Percentiles rank a stretch among this genome's conserved stretches.
These are phyloP conservation scores for Limosa lapponica DNA, from an alignment of 2,797 vertebrate species.

Conservation along the genomic window DNA sequence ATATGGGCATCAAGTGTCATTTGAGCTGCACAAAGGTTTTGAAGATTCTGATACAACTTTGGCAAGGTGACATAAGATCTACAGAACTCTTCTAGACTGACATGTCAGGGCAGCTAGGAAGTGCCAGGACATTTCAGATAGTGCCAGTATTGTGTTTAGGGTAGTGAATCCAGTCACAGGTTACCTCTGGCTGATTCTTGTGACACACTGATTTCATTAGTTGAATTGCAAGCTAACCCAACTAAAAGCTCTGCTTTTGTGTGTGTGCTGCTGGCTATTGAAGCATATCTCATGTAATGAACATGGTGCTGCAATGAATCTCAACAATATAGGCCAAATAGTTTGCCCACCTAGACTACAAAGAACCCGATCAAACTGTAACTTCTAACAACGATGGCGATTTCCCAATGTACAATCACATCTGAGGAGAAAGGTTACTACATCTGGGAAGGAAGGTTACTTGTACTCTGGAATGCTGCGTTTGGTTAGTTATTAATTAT, in stretches of 20 bases:
- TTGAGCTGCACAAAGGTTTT: neutral
- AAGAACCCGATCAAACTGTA: neutral
- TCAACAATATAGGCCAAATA: neutral
- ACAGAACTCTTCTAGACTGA: neutral
- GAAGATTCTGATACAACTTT: neutral
- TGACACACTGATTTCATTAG: neutral
- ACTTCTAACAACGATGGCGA: neutral
- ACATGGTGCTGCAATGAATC: rapidly evolving
- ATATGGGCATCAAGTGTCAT: neutral
- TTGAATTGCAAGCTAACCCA: neutral
- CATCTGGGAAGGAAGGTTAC: neutral
- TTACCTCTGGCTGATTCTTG: neutral
- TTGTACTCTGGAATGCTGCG: neutral
- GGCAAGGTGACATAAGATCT: neutral
- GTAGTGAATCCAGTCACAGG: neutral
- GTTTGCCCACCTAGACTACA: neutral
- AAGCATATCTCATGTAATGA: neutral
- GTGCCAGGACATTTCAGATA: neutral
- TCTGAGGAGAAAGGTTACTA: neutral
- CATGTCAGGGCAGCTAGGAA: neutral
- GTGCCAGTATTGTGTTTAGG: neutral
- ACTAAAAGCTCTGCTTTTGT: neutral
- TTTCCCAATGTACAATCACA: neutral
- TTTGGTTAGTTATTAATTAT: neutral
- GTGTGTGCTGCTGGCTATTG: neutral